Base-by-base conservation (phyloP, 2,113 vertebrate species). In the Rhynchomys soricoides region DNA sequence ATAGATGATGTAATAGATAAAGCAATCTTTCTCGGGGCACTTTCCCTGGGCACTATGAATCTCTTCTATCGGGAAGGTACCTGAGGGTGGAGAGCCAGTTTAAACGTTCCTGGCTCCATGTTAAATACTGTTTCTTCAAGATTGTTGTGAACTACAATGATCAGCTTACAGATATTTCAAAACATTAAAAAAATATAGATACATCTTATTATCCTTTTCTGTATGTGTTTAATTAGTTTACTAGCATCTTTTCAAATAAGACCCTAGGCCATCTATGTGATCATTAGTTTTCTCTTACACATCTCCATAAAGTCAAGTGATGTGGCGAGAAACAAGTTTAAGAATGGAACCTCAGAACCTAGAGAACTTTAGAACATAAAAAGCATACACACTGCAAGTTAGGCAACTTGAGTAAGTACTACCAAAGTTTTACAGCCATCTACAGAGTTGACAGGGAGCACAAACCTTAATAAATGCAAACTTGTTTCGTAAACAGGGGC, bases 111-210 rank as follows among this genome's bases (percentile, higher is more conserved):
- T 48, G 79, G 64, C 15, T 62, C 11, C 43, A 29, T 91, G 48
- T 17, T 90, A 93, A 93, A 87, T 92, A 82, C 15, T 22, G 75
- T 59, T n/a, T 15, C 5, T 93, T 91, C 70, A 55, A 94, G 40
- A 43, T 7, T 26, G 21, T 73, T 34, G 29, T 15, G 89, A 66
- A 7, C 31, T 40, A 8, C 31, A 70, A 95, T 94, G 62, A 48
- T 16, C 34, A 81, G 43, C 8, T 52, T 59, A 10, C 81, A 91
- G 95, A 78, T 93, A 75, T 37, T 94, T 95, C 57, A 71, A 83
- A 95, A 45, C 45, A 90, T 57, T 86, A 83, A 82, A 92, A 77
- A 93, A 73, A 24, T 48, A 74, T 8, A 95, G 85, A 89, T 15
- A 50, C 37, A 40, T 34, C n/a, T 31, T 40, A 26, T 40, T 48